Conservation (phyloP, 2,888 invertebrate genomes). For the Athalia rosae region DNA sequence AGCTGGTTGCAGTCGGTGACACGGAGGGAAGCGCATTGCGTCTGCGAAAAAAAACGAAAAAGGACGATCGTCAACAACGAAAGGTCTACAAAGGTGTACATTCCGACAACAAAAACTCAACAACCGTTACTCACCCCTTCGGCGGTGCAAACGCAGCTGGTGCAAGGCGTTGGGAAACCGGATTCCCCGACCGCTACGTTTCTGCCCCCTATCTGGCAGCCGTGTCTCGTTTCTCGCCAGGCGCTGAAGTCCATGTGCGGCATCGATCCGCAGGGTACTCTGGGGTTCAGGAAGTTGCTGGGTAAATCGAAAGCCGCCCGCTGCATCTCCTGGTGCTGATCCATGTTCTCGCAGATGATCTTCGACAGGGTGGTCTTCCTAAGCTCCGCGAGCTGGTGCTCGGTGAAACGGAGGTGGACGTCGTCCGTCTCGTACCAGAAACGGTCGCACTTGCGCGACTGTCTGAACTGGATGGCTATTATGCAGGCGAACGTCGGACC, state of each 20-base stretch:
- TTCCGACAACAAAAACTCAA: slow-evolving; percentile 1
- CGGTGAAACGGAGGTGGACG: slow-evolving; percentile 85
- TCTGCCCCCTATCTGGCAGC: slow-evolving; percentile 88
- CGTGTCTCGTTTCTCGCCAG: slow-evolving; percentile 89
- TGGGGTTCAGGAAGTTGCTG: slow-evolving; percentile 92
- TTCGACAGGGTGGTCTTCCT: slow-evolving; percentile 90
- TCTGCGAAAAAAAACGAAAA: slow-evolving; percentile 78
- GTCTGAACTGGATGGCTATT: slow-evolving; percentile 94
- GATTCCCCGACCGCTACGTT: slow-evolving; percentile 88
- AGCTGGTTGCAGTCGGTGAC: slow-evolving; percentile 91
- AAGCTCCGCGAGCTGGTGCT: slow-evolving; percentile 91
- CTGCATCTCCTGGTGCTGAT: slow-evolving; percentile 89
- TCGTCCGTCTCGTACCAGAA: slow-evolving; percentile 97
- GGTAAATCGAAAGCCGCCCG: slow-evolving; percentile 93
- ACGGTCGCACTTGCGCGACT: slow-evolving; percentile 93
- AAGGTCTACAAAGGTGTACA: background rate
- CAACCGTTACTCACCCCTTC: slow-evolving; percentile 82
- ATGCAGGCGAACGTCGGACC: slow-evolving; percentile 97
- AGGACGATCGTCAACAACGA: slow-evolving; percentile 44
- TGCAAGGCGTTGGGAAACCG: slow-evolving; percentile 92
- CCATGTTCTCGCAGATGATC: slow-evolving; percentile 92
- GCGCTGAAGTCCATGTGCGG: slow-evolving; percentile 87
- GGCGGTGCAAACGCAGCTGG: slow-evolving; percentile 89
- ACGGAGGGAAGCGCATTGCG: slow-evolving; percentile 90
- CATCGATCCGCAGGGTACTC: slow-evolving; percentile 88